Conservation (phyloP, 2,888 invertebrate species). For the Orthosia gracilis region DNA sequence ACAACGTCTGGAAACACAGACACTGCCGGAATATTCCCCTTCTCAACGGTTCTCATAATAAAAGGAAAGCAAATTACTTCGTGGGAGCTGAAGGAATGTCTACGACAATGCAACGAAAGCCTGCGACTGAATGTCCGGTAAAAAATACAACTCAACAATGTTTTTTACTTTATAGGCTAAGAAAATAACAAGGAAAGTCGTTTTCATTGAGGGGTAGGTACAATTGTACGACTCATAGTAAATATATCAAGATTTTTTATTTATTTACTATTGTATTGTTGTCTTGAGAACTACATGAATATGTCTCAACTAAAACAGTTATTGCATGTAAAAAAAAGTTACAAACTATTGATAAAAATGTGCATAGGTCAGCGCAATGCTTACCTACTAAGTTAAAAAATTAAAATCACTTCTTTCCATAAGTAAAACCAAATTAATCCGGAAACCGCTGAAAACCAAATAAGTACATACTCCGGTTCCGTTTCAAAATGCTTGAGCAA, state of each 20-base stretch:
- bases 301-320: neutral
- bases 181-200: slow-evolving; percentile 23
- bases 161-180: slow-evolving; percentile 13
- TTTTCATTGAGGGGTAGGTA: neutral
- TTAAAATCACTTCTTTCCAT: neutral
- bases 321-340: neutral
- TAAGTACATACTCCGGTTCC: slow-evolving; percentile 4
- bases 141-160: slow-evolving; percentile 14
- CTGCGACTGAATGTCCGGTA: slow-evolving; percentile 46
- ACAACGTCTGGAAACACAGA: slow-evolving; percentile 38
- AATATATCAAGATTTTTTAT: slow-evolving; percentile 5
- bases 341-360: neutral
- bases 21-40: slow-evolving; percentile 30
- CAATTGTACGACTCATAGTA: neutral
- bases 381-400: neutral
- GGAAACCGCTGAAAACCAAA: neutral
- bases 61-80: slow-evolving; percentile 41
- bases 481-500: slow-evolving; percentile 40
- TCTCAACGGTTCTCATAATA: slow-evolving; percentile 42
- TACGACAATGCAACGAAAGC: slow-evolving; percentile 46
- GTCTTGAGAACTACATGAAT: neutral
- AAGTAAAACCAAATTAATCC: neutral
- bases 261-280: neutral
- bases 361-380: neutral
- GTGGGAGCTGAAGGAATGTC: slow-evolving; percentile 40